Evolutionary conservation across 2,113 vertebrate species (phyloP), one percentile per base, ranked within the genome.

Genomic region (Heptranchias perlo): DNA sequence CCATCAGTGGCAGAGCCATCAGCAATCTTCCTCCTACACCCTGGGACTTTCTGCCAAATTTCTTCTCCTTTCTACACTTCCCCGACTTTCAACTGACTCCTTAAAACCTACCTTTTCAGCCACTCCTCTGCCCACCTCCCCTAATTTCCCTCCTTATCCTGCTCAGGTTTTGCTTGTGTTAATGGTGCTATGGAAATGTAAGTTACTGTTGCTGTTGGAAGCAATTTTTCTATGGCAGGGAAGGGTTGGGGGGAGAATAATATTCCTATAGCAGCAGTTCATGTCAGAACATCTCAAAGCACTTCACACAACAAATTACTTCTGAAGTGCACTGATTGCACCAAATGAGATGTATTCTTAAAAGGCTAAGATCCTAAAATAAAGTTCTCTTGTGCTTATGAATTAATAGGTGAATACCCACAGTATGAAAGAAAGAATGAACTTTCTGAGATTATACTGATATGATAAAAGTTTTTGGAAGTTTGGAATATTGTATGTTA

Each of bases 301-400:
- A 61, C n/a, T n/a, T 58, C 52, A 92, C 54, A n/a, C 54, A 61
- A 61, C 31, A 49, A 89, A 52, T 54, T 28, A 49, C 49, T 89
- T 54, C 86, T 89, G 86, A 89, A 54, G 25, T 54, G 47, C 10
- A 89, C 49, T 14, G 21, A 84, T 21, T 47, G n/a, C 1, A 21
- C 3, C 49, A 89, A 54, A 54, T 89, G 84, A 87, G 28, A 28
- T 54, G n/a, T n/a, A 14, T 47, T 44, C 16, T 94, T 49, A 94
- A 47, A 28, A 65, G 23, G 84, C 84, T 31, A 91, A 58, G 84
- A 49, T 52, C 21, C 58, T 95, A 87, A 96, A 58, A 23, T 96
- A 84, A 96, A 96, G 96, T 96, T 97, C 96, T 97, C 95, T 76
- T 64, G 1, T 97, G 52, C 28, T 69, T 62, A 62, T 6, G 11